Conservation (phyloP, 2,797 vertebrate genomes). For the Falco concolor region DNA sequence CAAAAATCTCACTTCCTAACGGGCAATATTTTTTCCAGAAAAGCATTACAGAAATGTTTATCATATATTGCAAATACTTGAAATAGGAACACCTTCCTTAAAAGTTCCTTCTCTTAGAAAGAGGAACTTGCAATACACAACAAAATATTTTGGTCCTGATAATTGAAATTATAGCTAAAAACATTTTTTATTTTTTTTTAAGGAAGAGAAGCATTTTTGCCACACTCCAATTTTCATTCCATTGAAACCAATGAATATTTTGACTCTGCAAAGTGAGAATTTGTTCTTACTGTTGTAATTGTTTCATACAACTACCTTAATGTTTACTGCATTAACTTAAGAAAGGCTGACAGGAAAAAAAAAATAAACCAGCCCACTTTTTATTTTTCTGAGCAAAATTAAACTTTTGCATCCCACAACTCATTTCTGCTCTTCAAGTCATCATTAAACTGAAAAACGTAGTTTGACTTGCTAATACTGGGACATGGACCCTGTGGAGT, state of each 20-base stretch:
- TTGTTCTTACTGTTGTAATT: not conserved
- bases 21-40: not conserved
- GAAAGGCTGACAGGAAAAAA: not conserved
- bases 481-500: not conserved
- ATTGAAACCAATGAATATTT: not conserved
- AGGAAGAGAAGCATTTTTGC: not conserved
- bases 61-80: not conserved
- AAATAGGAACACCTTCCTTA: not conserved
- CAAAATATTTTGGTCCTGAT: not conserved
- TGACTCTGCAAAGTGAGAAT: not conserved
- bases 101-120: not conserved
- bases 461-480: not conserved
- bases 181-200: not conserved
- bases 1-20: not conserved
- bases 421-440: not conserved
- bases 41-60: not conserved
- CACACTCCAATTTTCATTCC: not conserved
- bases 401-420: not conserved
- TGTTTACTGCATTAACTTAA: not conserved
- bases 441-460: not conserved
- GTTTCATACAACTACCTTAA: not conserved
- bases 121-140: not conserved
- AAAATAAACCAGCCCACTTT: fast-evolving
- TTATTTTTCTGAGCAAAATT: not conserved
- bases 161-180: not conserved